Conservation (phyloP, 2,888 invertebrate species). For the Chloroclysta siterata region DNA sequence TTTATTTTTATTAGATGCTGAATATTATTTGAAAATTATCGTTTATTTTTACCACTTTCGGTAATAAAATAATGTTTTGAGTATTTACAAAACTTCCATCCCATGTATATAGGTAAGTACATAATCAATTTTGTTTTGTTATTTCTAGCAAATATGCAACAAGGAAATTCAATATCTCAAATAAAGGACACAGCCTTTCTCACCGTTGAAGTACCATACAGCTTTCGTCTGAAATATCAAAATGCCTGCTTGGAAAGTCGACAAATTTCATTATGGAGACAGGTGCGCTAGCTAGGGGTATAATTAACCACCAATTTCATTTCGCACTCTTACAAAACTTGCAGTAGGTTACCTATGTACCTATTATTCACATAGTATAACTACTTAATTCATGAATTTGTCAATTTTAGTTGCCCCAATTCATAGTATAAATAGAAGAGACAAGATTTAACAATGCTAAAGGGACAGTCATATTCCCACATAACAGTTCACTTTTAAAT, state of each 20-base stretch:
- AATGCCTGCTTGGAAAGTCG: no score
- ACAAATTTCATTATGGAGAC: no score
- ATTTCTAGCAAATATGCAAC: neutral
- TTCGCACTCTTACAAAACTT: neutral
- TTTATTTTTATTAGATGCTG: slow-evolving; percentile 62
- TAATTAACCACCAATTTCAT: neutral
- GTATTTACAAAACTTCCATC: slow-evolving; percentile 62
- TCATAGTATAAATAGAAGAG: neutral
- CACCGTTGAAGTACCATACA: neutral
- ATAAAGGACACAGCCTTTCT: neutral
- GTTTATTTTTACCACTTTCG: slow-evolving; percentile 42
- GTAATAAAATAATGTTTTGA: slow-evolving; percentile 60
- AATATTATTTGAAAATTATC: slow-evolving; percentile 57
- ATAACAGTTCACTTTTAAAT: neutral
- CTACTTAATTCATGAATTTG: neutral
- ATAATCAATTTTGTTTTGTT: slow-evolving; percentile 3
- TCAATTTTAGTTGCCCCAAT: neutral
- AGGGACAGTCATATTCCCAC: neutral
- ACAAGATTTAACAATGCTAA: neutral
- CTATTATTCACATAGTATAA: neutral
- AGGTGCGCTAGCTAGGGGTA: no score
- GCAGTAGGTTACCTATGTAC: neutral
- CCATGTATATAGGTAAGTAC: slow-evolving; percentile 37
- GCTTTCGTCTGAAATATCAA: no score
- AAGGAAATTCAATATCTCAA: neutral